Base-by-base conservation (phyloP, 1,140 invertebrate species). In the Nilaparvata lugens region DNA sequence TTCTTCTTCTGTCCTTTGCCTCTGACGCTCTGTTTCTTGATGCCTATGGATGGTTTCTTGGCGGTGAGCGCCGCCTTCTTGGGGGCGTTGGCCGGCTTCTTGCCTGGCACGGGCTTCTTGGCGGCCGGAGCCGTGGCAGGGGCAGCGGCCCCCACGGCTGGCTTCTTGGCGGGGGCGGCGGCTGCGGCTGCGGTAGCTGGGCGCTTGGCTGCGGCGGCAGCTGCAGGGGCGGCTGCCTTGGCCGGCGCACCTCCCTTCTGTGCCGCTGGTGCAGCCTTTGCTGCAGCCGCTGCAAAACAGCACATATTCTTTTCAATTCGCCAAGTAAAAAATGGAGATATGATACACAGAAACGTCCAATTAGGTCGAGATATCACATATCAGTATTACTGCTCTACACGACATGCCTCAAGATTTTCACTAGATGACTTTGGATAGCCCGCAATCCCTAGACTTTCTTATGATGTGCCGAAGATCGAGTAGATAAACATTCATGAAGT, bases 1-100 rank as follows among this genome's bases (percentile, higher is more conserved):
- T 95, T 94, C 84, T 97, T 97, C 74, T 94, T 97, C 63, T 87
- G 84, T 48, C 86, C 85, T 76, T 92, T 93, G 53, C 88, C 90
- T 52, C 65, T 65, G 6, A 69, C 43, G 19, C 52, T 62, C 25
- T 64, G 62, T 56, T 69, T 69, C n/a, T 64, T 66, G 25, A 64
- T 58, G 11, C 62, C 63, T 18, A 53, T 25, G 9, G 52, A 19
- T 14, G 62, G 58, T 40, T 64, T 65, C 51, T 64, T 66, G 42
- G 43, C 56, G 38, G 45, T 14, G 14, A 63, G 43, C 16, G 57
- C 28, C 7, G 57, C 21, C 42, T 65, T 65, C 51, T 67, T 67
- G 23, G 64, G 62, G 2, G 64, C 59, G 42, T 45, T 43, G 23
- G 62, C 25, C 14, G 65, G 55, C 48, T 64, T 67, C 57, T 68